phyloP scores from a whole-genome alignment of 2,113 vertebrate genomes.

The Carlito syrichta region DNA sequence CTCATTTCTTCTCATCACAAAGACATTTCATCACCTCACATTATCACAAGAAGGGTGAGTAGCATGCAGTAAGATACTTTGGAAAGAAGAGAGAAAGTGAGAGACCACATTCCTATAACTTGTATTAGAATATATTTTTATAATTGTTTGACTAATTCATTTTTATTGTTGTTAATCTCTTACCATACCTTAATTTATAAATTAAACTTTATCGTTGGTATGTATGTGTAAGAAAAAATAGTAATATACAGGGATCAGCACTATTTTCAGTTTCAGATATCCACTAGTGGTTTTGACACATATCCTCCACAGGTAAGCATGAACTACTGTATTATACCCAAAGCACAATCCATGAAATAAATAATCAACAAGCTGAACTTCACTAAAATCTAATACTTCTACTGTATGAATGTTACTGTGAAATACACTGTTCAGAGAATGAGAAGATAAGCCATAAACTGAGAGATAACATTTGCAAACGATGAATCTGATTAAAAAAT shows the following conservation, averaged over 20 bases:
- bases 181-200: not conserved
- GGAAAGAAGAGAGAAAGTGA: not conserved
- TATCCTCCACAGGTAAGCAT: not conserved
- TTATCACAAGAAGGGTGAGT: not conserved
- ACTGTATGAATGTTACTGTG: not conserved
- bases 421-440: not conserved
- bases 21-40: not conserved
- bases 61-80: not conserved
- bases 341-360: not conserved
- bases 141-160: not conserved
- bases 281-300: not conserved
- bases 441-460: not conserved
- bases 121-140: not conserved
- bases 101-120: not conserved
- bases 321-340: not conserved
- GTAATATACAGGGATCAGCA: not conserved
- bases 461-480: not conserved
- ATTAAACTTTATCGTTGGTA: not conserved
- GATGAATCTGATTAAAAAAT: not conserved
- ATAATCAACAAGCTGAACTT: not conserved
- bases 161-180: not conserved
- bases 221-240: not conserved
- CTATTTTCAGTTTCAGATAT: not conserved
- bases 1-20: not conserved
- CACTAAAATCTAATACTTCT: not conserved